Evolutionary conservation across 2,797 vertebrate species (phyloP).

Genomic region (Gorsachius magnificus): DNA sequence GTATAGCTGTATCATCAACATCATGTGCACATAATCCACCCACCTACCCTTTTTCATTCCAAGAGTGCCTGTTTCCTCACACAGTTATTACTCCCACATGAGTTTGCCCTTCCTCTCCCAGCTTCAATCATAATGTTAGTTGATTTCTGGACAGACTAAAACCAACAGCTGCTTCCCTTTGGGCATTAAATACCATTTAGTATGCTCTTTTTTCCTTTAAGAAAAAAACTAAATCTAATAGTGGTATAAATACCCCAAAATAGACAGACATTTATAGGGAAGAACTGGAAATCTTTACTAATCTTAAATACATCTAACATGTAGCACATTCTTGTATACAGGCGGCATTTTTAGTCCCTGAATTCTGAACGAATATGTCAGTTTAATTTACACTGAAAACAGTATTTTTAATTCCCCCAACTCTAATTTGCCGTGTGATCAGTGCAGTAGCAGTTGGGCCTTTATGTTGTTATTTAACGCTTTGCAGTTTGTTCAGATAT

Average conservation of each 20-base stretch:
- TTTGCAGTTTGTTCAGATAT: background rate
- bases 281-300: slow-evolving; percentile 15
- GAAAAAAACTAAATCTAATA: slow-evolving; percentile 24
- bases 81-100: slow-evolving; percentile 48
- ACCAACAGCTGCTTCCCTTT: slow-evolving; percentile 53
- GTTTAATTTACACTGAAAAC: background rate
- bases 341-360: background rate
- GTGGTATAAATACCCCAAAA: slow-evolving; percentile 8
- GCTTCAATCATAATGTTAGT: slow-evolving; percentile 31
- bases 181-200: slow-evolving; percentile 34
- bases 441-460: background rate
- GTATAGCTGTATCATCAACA: slow-evolving; percentile 17
- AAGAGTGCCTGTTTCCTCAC: slow-evolving; percentile 24
- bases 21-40: slow-evolving; percentile 20
- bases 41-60: slow-evolving; percentile 50
- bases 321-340: background rate
- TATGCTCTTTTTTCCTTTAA: slow-evolving; percentile 7
- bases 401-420: background rate
- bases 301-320: background rate
- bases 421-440: background rate
- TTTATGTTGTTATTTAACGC: background rate
- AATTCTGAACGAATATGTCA: background rate
- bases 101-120: background rate
- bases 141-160: slow-evolving; percentile 46
- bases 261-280: slow-evolving; percentile 9